Evolutionary conservation across 2,113 vertebrate genomes (phyloP), one percentile per base, ranked within the genome.

Genomic region (Kryptolebias marmoratus): DNA sequence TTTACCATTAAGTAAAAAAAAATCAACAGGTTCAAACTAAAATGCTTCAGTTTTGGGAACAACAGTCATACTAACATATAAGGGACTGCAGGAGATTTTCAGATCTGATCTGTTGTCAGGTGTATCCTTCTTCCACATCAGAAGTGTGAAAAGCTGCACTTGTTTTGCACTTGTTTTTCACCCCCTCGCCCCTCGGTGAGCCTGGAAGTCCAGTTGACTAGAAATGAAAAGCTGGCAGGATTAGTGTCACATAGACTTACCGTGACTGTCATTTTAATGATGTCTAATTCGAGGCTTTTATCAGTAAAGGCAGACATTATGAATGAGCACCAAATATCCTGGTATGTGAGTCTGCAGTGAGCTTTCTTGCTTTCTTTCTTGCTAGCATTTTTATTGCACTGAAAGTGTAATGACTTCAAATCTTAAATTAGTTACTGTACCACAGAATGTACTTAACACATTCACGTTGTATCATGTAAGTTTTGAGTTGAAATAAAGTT

Each of bases 131-230:
- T 72, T 2, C 11, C 12, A 3, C 27, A 72, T 53, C 93, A 97
- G 96, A 96, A 93, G 71, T 97, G 96, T 76, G 96, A 97, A 82
- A 94, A 95, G 85, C 88, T 97, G 77, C 93, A 91, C 42, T 84
- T 97, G 81, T 94, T 94, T 91, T 96, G 95, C 92, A 93, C 0
- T 95, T 95, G 80, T 92, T 94, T 0, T 93, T 95, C 13, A 91
- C 94, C 0, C 91, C 90, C 39, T 94, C 95, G 73, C 93, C 14
- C 95, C 0, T 60, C 92, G 92, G 96, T 97, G 90, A 95, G 96
- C 87, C 32, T 70, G 66, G 50, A 79, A 59, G 11, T 49, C 2
- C 2, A 5, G 47, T 58, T 57, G 65, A 31, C 28, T 11, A 42
- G 55, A 56, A 69, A 28, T 32, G 4, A 65, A 78, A 73, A 9